Evolutionary conservation across 2,113 vertebrate species (phyloP), one percentile per base, ranked within the genome.

Genomic region (Cephalopterus ornatus): DNA sequence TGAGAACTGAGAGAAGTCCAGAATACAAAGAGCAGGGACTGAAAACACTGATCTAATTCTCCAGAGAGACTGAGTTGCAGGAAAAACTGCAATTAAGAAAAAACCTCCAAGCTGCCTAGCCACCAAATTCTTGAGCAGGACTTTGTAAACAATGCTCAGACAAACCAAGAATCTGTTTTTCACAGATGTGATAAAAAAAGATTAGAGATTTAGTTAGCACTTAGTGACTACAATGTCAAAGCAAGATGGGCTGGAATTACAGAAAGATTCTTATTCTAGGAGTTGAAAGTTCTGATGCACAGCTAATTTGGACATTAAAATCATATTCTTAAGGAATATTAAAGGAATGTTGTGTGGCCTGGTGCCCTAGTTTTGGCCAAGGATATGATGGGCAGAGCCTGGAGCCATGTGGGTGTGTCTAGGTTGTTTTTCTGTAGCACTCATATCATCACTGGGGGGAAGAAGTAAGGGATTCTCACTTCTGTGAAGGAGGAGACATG

Each of bases 321-420:
- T 63, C 0, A 10, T 50, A 37, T 71, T 72, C 41, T 81, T 67
- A 68, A 75, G 8, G 46, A 76, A 55, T 81, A n/a, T 56, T 62
- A 70, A 68, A 56, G 59, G 6, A 33, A 37, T 18, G 3, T 44
- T 78, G 3, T 41, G 33, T 76, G 39, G 52, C n/a, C 15, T 77
- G 15, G 8, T 58, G 46, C 10, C 26, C 18, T 63, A 55, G 32
- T 55, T 70, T 70, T 27, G 26, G 26, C n/a, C 41, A 41, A 76
- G 21, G 12, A 41, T 2, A 5, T 35, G n/a, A 41, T 30, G 18
- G 37, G 27, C 2, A 8, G 12, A 63, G 37, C 27, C 28, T 63
- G 61, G n/a, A 68, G 24, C 24, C 11, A 4, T 13, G 41, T 62
- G 12, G 39, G 4, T 0, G 0, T 63, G 22, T 37, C 24, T 66